These are phyloP conservation scores for Noctua janthina DNA, from an alignment of 2,888 invertebrate genomes.

Conservation along the genomic window DNA sequence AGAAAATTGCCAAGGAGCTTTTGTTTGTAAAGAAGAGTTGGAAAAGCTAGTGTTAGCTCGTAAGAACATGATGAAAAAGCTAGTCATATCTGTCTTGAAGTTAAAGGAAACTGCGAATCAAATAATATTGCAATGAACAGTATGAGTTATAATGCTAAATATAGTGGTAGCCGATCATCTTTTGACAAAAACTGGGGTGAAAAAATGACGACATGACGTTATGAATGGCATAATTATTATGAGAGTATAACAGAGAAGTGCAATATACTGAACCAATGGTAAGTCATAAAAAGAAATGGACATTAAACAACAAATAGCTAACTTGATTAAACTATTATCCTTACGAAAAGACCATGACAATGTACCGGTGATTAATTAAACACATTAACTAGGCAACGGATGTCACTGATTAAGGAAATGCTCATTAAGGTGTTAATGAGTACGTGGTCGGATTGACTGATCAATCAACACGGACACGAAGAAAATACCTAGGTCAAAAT, in stretches of 20 bases:
- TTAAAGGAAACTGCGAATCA: background rate
- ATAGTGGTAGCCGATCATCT: background rate
- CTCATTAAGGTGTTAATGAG: constrained; percentile 48
- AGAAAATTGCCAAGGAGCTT: constrained; percentile 3
- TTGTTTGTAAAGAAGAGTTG: background rate
- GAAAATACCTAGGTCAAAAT: constrained; percentile 28
- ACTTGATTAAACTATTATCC: constrained; percentile 12
- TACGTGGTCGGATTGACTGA: constrained; percentile 41
- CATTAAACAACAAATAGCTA: background rate
- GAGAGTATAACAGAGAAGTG: background rate
- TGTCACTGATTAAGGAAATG: constrained; percentile 49
- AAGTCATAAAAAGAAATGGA: background rate
- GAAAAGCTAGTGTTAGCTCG: too few species aligned
- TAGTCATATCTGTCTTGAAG: background rate
- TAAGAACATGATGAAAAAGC: too few species aligned
- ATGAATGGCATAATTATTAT: background rate
- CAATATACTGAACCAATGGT: too few species aligned
- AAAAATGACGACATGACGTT: background rate
- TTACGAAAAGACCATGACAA: constrained; percentile 23
- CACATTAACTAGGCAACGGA: constrained; percentile 31
- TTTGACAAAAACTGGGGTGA: background rate
- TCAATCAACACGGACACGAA: constrained; percentile 49
- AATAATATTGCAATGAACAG: background rate
- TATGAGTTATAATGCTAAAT: background rate
- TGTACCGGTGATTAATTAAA: constrained; percentile 37